Evolutionary conservation across 2,797 vertebrate species (phyloP), one percentile per base, ranked within the genome.

Genomic region (Phaenicophaeus curvirostris): DNA sequence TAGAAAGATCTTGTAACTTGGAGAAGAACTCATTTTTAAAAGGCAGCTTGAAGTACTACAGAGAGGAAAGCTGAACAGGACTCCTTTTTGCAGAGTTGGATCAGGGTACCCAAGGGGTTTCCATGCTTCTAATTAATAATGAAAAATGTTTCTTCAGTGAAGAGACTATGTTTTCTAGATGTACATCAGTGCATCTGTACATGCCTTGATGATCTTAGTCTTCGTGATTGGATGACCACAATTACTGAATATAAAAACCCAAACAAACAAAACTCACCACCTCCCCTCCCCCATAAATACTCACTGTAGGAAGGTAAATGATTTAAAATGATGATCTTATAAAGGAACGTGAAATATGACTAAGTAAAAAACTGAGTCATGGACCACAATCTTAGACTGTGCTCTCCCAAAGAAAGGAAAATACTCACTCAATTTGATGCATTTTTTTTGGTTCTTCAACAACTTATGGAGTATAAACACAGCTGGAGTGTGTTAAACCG

Each of bases 261-360:
- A 69, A 53, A 27, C 15, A 59, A 42, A 48, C 9, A 58, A 48
- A 63, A 41, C 33, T 15, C 23, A 6, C 65, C 18, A 19, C 24
- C 8, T 4, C 19, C 8, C 6, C 0, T 7, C 25, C 6, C 5
- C 5, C 5, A 11, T 28, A 5, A 27, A 14, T 31, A 20, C 23
- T 37, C 51, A 18, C 51, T 25, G 55, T 5, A 42, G 65, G 25
- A 35, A 20, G 12, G 11, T 55, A 33, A 39, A 46, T 4, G 24
- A 51, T 79, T 7, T n/a, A 20, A 55, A 25, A 6, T 30, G 31
- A 15, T 44, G 11, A 74, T 19, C 3, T 10, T 33, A 1, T 1
- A 4, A 62, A 13, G 16, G 53, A 65, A 24, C 46, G 54, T 14
- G 17, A 57, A 65, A 24, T 41, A 54, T 4, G 21, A 25, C 15